Evolutionary conservation across 2,888 invertebrate genomes (phyloP), one percentile per base, ranked within the genome.

Genomic region (Drepana falcataria): DNA sequence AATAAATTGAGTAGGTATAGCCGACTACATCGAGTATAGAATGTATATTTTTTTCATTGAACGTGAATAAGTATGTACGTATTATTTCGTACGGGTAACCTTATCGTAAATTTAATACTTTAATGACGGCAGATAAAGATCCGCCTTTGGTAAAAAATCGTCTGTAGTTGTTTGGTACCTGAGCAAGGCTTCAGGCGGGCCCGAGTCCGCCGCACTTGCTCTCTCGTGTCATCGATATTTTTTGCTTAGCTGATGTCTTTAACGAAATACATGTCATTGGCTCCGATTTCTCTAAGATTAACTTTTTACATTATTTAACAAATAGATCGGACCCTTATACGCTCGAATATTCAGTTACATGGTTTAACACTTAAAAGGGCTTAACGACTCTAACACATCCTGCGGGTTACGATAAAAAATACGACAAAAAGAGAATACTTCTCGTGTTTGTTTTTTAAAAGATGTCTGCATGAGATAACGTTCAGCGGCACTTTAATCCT

Each of bases 291-390:
- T 86, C 85, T 82, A 80, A 88, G 87, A 89, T 90, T 89, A 89
- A 83, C 77, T 85, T 88, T 88, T 87, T 85, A 85, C 81, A 82
- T 85, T 85, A 87, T 86, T 87, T 85, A 89, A 90, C 90, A 91
- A 90, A 91, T 91, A 91, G 90, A 89, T 87, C 85, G 83, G 85
- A 80, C 85, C 87, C 87, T 88, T 86, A 81, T 83, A 86, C 85
- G 86, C 74, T 86, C 87, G 82, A 89, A 90, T 91, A 90, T 91
- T 90, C 89, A 86, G 90, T 90, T 91, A 91, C 90, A 91, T 86
- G 90, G 89, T 91, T 91, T 90, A 91, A 91, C 90, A 91, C 90
- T 91, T 91, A 90, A 90, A 91, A 90, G 89, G 88, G 86, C 90
- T 90, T 91, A 91, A 91, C 90, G 90, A 90, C 86, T 87, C 86